Evolutionary conservation across 2,888 invertebrate species (phyloP).

Genomic region (Macrosiphum euphorbiae): DNA sequence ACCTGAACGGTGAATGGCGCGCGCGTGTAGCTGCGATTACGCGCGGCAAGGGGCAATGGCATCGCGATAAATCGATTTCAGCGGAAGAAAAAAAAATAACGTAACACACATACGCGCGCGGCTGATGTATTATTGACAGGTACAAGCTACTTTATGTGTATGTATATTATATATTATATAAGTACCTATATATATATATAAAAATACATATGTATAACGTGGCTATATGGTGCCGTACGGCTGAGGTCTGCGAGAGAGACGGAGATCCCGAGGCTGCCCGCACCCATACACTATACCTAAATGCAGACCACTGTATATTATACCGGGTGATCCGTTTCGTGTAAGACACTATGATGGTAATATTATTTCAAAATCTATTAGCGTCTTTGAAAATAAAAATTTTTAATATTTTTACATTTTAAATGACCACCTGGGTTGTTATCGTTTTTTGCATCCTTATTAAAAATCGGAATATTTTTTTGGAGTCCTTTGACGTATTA

Average conservation of each 20-base stretch:
- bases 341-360: no score
- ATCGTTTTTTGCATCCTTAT: no score
- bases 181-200: not conserved
- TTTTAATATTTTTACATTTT: no score
- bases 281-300: not conserved
- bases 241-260: not conserved
- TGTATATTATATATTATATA: not conserved
- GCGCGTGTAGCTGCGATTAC: not conserved
- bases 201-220: not conserved
- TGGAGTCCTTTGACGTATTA: no score
- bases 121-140: slow-evolving; percentile 44
- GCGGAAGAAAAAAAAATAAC: slow-evolving; percentile 5
- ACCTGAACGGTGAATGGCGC: not conserved
- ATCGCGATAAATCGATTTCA: slow-evolving; percentile 46
- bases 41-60: slow-evolving; percentile 25
- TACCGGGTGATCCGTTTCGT: no score
- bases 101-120: not conserved
- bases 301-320: not conserved
- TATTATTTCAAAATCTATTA: no score
- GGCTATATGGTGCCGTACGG: not conserved
- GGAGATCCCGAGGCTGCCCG: slow-evolving; percentile 11
- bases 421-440: no score
- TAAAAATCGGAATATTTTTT: no score
- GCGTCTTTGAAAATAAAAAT: no score
- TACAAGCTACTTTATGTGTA: slow-evolving; percentile 13